Conservation (phyloP, 2,888 invertebrate species). For the Odontothrips loti region DNA sequence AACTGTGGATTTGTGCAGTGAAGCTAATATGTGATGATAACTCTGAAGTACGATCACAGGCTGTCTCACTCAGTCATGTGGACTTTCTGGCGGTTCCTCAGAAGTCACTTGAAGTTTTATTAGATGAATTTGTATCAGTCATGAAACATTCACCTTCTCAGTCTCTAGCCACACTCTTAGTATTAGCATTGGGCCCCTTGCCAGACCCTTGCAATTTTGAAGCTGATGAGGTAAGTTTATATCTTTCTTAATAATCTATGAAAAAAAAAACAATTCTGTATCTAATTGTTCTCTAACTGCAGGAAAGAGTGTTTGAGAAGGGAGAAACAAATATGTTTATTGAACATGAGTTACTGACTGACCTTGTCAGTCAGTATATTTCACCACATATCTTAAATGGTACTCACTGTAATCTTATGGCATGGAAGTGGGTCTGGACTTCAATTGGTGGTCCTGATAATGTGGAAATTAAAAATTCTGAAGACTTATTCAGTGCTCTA, state of each 20-base stretch:
- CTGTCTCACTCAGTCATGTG: background rate
- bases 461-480: background rate
- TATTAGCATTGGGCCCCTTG: background rate
- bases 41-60: constrained; percentile 40
- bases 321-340: constrained; percentile 58
- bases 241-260: background rate
- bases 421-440: background rate
- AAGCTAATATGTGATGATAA: constrained; percentile 55
- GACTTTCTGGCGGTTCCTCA: background rate
- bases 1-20: constrained; percentile 48
- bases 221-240: background rate
- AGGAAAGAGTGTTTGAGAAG: constrained; percentile 61
- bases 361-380: constrained; percentile 35
- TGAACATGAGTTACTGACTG: constrained; percentile 52
- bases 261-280: background rate
- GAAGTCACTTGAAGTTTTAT: background rate
- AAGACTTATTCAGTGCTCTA: background rate
- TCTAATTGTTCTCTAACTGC: constrained; percentile 40
- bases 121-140: background rate
- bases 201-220: background rate
- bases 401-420: background rate
- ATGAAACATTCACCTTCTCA: background rate
- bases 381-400: background rate
- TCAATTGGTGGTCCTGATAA: background rate
- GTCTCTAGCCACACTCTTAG: background rate